Base-by-base conservation (phyloP, 2,113 vertebrate genomes). In the Passer domesticus region DNA sequence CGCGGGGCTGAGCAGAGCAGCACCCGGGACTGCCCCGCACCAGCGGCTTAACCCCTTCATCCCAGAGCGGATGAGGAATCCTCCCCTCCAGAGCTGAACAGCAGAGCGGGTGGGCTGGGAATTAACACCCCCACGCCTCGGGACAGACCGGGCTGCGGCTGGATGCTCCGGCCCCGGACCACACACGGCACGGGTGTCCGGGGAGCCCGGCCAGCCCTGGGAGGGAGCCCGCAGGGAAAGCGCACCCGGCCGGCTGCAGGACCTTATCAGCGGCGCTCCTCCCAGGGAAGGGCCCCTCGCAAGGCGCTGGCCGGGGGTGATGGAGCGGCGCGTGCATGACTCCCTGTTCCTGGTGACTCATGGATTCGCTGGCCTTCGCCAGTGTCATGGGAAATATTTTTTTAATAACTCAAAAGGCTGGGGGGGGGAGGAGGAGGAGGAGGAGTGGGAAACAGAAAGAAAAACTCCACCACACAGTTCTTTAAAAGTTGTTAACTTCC, bases 271-370 rank as follows among this genome's bases (percentile, higher is more conserved):
- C 1, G 1, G 21, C 62, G 67, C 89, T 94, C 77, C 95, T 95
- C 84, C 84, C 94, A 82, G 50, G 92, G 83, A 89, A 93, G 90
- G 88, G 93, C 89, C 90, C 76, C 86, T 81, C 1, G 12, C 30
- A 7, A 8, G 70, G 90, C 7, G 69, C 88, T 94, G 92, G 92
- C 95, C 85, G 12, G 66, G 73, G 76, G 30, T 56, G 88, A 89
- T 73, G 90, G 95, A 84, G 73, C 75, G 5, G 60, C 33, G 79
- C 52, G 69, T 89, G 90, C 82, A 33, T 95, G 95, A 93, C 94
- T 96, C 80, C 82, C 44, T 75, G 89, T 92, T 96, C 87, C 83
- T 50, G 70, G 93, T 97, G 96, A 96, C 94, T 97, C 95, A 96
- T 55, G 80, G 90, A 80, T 82, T 93, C 27, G 82, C 90, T 77